Evolutionary conservation across 2,797 vertebrate species (phyloP), one percentile per base, ranked within the genome.

Genomic region (Neosalanx taihuensis): DNA sequence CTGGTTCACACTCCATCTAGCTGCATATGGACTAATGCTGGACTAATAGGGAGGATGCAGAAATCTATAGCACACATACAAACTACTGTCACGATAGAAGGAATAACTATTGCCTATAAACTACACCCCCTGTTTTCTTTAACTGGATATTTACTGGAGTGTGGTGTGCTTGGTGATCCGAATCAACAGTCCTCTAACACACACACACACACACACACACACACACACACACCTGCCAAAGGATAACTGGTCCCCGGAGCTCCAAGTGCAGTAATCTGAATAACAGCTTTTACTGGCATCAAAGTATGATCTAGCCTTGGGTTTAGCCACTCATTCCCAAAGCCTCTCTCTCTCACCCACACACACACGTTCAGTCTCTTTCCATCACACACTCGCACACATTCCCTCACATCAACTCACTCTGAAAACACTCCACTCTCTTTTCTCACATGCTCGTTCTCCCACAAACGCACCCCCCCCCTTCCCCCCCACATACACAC

Each of bases 241-340:
- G 79, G 76, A 67, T 77, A 71, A 41, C 80, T 69, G 20, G 51
- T 30, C 65, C 41, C 65, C 37, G 68, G 23, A 70, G 30, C 70
- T 74, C 75, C 23, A 53, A 75, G 67, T 67, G 20, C 79, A 74
- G 76, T 89, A 88, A 90, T 90, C 86, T 84, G 74, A 87, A 76
- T 74, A 84, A 84, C 77, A 51, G 87, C 85, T 88, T 87, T 90
- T 79, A 89, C 82, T 77, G 81, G 77, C 81, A 79, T 17, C 15
- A 64, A 15, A 62, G 61, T 63, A 73, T 68, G 37, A 73, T 84
- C 71, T 10, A 46, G 83, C 76, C 71, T 82, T 88, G 83, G 85
- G 88, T 90, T 88, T 86, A 88, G 85, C 13, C 3, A 77, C 81
- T 83, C 80, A 63, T 37, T 76, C 67, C 78, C 78, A 86, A 86